Percentiles rank a stretch among this genome's conserved stretches.
Conservation (phyloP, 1,140 invertebrate genomes). For the Lanistes nyassanus region DNA sequence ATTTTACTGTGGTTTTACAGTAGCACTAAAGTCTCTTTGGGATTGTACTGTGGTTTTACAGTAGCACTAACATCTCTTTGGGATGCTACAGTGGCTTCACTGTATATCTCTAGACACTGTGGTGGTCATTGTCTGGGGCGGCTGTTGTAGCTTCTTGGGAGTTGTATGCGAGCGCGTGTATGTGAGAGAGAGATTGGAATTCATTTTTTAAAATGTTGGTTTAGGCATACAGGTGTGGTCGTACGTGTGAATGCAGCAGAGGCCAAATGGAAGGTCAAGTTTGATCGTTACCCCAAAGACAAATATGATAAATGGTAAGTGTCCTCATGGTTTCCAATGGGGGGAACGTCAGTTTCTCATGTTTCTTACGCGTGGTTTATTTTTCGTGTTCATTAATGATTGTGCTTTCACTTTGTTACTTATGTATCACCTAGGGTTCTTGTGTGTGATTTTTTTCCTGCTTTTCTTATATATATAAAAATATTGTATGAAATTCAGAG, state of each 20-base stretch:
- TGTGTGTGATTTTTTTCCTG: slow-evolving; percentile 8
- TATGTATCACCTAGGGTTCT: not conserved
- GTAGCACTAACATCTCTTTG: too few relatives aligned
- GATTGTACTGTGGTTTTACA: too few relatives aligned
- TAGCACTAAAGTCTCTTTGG: too few relatives aligned
- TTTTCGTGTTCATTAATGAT: slow-evolving; percentile 11
- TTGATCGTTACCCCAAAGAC: slow-evolving; percentile 63
- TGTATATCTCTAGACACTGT: too few relatives aligned
- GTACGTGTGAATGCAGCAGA: slow-evolving; percentile 53
- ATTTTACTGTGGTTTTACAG: too few relatives aligned
- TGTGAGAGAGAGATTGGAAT: not conserved
- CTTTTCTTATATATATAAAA: too few relatives aligned
- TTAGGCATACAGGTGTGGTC: slow-evolving; percentile 54
- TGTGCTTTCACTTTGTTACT: not conserved
- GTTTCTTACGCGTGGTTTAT: slow-evolving; percentile 15
- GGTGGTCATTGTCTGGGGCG: too few relatives aligned
- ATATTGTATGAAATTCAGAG: too few relatives aligned
- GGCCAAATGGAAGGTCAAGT: slow-evolving; percentile 63
- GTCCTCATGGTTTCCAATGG: too few relatives aligned
- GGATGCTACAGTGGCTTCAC: too few relatives aligned
- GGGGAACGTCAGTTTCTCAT: too few relatives aligned
- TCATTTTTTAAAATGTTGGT: slow-evolving; percentile 1
- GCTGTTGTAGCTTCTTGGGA: not conserved
- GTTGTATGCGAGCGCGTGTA: not conserved
- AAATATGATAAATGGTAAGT: slow-evolving; percentile 67